Base-by-base conservation (phyloP, 2,888 invertebrate genomes). In the Phaonia tiefii region DNA sequence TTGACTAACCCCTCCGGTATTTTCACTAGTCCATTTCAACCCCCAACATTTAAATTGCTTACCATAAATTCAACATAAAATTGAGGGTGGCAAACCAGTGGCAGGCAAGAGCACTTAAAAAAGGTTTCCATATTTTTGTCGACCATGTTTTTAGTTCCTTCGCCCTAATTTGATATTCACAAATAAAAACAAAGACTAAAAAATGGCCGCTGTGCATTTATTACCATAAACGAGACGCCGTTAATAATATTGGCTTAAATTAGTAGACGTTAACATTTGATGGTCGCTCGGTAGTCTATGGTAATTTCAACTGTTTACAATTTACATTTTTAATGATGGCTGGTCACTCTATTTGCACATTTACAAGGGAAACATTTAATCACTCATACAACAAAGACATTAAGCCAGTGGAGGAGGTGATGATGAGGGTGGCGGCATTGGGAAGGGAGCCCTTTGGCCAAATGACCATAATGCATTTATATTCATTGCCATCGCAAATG, bases 271-370 rank as follows among this genome's bases (percentile, higher is more conserved):
- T 17, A 20, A 20, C 20, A 17, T 25, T n/a, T 22, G 54, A n/a
- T 13, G 44, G 44, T n/a, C n/a, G n/a, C n/a, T n/a, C n/a, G n/a
- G n/a, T n/a, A n/a, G n/a, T n/a, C n/a, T n/a, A n/a, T n/a, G n/a
- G n/a, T n/a, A n/a, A 54, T 39, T 39, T 63, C 42, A 42, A 17
- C 63, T 22, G 63, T 63, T 22, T 22, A 63, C 63, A 63, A 83
- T 83, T 75, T 72, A 63, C 51, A 80, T 81, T 77, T 39, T 75
- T 80, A 84, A 84, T 82, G 78, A 72, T 79, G 22, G 74, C 46
- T 82, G 83, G 83, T 83, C 85, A 84, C 76, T 83, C 83, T 46
- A 84, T 83, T 79, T 54, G 73, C 81, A 65, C 84, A 81, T 84
- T 84, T 80, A 80, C 83, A 83, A 74, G 66, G 85, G 84, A 85